These are phyloP conservation scores for Prionailurus viverrinus DNA, from an alignment of 2,113 vertebrate genomes.

Conservation along the genomic window DNA sequence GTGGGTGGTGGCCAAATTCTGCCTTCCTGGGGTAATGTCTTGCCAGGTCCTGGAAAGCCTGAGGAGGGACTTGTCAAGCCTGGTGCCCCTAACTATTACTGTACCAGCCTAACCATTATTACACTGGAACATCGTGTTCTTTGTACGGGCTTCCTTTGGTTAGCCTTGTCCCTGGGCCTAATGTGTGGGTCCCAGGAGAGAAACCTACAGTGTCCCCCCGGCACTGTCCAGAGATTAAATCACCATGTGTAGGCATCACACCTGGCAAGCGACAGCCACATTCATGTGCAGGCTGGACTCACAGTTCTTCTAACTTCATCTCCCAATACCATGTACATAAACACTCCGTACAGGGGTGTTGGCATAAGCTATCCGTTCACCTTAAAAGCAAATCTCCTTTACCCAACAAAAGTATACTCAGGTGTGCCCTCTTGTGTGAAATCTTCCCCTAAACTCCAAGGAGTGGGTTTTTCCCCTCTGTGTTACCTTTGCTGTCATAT, in stretches of 20 bases:
- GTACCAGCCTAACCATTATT: not conserved
- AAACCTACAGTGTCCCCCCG: not conserved
- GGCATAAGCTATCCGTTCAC: not conserved
- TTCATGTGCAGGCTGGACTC: not conserved
- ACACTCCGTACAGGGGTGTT: not conserved
- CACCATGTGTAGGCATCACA: not conserved
- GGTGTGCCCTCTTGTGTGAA: not conserved
- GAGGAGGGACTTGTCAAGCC: not conserved
- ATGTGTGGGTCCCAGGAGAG: not conserved
- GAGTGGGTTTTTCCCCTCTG: not conserved
- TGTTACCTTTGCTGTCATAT: not conserved
- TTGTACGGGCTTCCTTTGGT: not conserved
- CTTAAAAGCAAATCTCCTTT: not conserved
- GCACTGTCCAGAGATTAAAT: not conserved
- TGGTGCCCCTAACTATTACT: no score
- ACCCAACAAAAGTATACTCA: not conserved
- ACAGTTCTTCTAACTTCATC: not conserved
- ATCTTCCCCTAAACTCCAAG: not conserved
- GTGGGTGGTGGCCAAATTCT: not conserved
- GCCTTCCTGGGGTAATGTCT: not conserved
- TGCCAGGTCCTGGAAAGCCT: not conserved
- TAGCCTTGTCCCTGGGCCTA: not conserved
- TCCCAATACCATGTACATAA: not conserved
- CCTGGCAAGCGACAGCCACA: no score
- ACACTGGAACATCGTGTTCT: not conserved